phyloP scores from a whole-genome alignment of 2,888 invertebrate species.

The Amorpha juglandis region DNA sequence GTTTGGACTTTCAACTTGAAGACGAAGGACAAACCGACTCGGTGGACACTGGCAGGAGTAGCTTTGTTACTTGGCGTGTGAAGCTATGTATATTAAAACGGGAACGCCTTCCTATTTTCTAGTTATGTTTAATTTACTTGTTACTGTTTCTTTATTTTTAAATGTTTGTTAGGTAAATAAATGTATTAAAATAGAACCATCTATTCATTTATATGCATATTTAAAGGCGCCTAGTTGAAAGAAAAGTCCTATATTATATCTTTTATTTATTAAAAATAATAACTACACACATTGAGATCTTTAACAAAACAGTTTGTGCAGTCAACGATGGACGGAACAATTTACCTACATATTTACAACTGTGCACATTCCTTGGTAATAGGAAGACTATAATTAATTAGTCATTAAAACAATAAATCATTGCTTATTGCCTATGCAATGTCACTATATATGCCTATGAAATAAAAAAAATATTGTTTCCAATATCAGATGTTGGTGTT shows the following conservation, averaged over 20 bases:
- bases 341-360: constrained; percentile 35
- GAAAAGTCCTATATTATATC: not conserved
- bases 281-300: constrained; percentile 39
- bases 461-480: constrained; percentile 20
- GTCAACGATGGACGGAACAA: constrained; percentile 48
- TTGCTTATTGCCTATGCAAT: no score
- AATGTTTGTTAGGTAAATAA: constrained; percentile 6
- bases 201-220: not conserved
- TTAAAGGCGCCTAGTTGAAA: not conserved
- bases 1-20: constrained; percentile 98
- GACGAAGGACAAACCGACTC: constrained; percentile 93
- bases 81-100: constrained; percentile 24
- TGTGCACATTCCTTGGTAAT: constrained; percentile 51
- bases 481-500: constrained; percentile 24
- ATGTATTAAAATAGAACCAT: not conserved
- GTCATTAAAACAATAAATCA: constrained; percentile 36
- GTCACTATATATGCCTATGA: not conserved
- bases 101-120: not conserved
- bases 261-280: constrained; percentile 32
- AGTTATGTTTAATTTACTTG: not conserved
- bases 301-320: constrained; percentile 49
- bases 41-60: constrained; percentile 97
- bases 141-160: constrained; percentile 9
- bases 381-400: constrained; percentile 63
- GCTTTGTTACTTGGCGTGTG: constrained; percentile 94